Evolutionary conservation across 2,797 vertebrate genomes (phyloP), one percentile per base, ranked within the genome.

Genomic region (Pangasius macronema): DNA sequence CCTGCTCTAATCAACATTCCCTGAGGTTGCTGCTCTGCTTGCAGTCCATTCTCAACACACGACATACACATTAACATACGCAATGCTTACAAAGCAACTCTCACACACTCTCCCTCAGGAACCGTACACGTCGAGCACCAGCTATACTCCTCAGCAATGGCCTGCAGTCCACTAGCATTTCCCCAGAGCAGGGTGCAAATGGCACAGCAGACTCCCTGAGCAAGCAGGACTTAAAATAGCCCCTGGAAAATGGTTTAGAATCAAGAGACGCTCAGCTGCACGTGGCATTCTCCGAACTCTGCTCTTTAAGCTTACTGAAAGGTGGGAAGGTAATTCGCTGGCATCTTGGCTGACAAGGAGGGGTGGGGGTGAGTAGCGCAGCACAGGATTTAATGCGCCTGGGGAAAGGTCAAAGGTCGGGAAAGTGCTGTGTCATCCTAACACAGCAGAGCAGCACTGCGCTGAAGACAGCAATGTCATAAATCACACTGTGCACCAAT

Each of bases 1-100:
- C 92, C 90, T 91, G 91, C 24, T 84, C 93, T 85, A 82, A 95
- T 95, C 93, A 94, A 91, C 92, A 95, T 95, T 94, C 93, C 88
- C 77, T 82, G 84, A 90, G 88, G 85, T 53, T 53, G 75, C 83
- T 59, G 83, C 91, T 86, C 88, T 83, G 81, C 76, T 67, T 53
- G 82, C 30, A 86, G 88, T 53, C 76, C 16, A 55, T 16, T 75
- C 14, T 27, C 59, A 10, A 81, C 59, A 81, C 5, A 27, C 82
- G 39, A 79, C 27, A n/a, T 39, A 49, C 59, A 22, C 30, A 42
- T 81, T 70, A 75, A 87, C 63, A 36, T 53, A 51, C 13, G 27
- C 76, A 68, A 68, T n/a, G 59, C 59, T 83, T 76, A 75, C 42
- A 76, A 51, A 82, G 30, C 86, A 39, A 53, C 49, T 10, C 87